Evolutionary conservation across 2,113 vertebrate species (phyloP), one percentile per base, ranked within the genome.

Genomic region (Anthoscopus minutus): DNA sequence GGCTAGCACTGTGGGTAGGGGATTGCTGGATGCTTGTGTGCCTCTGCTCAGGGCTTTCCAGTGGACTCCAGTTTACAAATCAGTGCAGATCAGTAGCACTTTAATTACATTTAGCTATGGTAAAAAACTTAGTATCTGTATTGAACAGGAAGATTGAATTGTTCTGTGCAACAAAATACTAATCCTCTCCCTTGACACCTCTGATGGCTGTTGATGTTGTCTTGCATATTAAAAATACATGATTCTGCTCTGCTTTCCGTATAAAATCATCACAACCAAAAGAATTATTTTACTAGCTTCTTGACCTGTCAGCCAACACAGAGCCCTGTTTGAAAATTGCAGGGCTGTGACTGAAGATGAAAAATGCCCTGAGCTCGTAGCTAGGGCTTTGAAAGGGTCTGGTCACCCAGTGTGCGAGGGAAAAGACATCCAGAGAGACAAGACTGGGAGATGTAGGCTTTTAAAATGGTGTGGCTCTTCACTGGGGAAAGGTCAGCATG

Each of bases 141-240:
- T 66, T 94, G 94, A 78, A 88, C 87, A 16, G 67, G 44, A 91
- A 81, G 56, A 93, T 62, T 65, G 31, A 94, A 89, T 73, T 85
- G 51, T 80, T 94, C 79, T 57, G 30, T 0, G 2, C 97, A 95
- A 81, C 71, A 81, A 81, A 92, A 56, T 91, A 94, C 94, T 94
- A 94, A 86, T 97, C 86, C 86, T 91, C 80, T 96, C 93, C 71
- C 78, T 89, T 94, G 93, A 84, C 91, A 72, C 70, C 57, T 60
- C 78, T 92, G 71, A 94, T 84, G 58, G 85, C 65, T 95, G 88
- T 77, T 95, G 93, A 95, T 94, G 82, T 83, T 95, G 86, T 86
- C 93, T 85, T 95, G 81, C 82, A 71, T 93, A 96, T 96, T 97
- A 97, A 97, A 97, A 93, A 92, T 94, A 56, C 76, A 95, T 88